These are phyloP conservation scores for Hippocampus mohnikei DNA, from an alignment of 2,113 vertebrate genomes.

Conservation along the genomic window DNA sequence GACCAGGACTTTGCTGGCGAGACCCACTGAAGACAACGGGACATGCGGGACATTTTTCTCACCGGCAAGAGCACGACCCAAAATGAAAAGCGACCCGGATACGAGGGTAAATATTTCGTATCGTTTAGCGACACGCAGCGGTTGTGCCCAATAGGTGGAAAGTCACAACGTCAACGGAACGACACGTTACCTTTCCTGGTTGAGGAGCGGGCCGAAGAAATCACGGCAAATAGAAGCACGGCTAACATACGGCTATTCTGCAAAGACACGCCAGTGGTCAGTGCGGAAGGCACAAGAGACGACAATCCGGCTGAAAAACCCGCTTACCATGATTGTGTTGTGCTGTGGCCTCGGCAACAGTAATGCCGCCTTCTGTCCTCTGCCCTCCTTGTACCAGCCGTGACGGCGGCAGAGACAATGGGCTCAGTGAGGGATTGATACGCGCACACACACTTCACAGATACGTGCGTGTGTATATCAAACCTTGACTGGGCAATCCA, in stretches of 20 bases:
- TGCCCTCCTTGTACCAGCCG: slow-evolving; percentile 61
- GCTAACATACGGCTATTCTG: slow-evolving; percentile 34
- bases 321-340: slow-evolving; percentile 55
- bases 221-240: slow-evolving; percentile 34
- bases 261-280: slow-evolving; percentile 26
- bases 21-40: slow-evolving; percentile 52
- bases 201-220: slow-evolving; percentile 29
- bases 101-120: too few species aligned
- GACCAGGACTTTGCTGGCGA: slow-evolving; percentile 68
- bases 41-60: background rate
- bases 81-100: too few species aligned
- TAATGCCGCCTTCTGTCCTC: slow-evolving; percentile 38
- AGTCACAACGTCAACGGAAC: background rate
- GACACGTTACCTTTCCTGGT: slow-evolving; percentile 53
- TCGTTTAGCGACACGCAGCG: too few species aligned
- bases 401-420: slow-evolving; percentile 64
- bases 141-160: too few species aligned
- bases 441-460: background rate
- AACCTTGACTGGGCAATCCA: too few species aligned
- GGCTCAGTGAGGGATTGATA: slow-evolving; percentile 30
- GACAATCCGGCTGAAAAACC: background rate
- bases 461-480: background rate
- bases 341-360: slow-evolving; percentile 12
- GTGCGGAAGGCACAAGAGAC: background rate
- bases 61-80: background rate